A percentile compares a stretch with the other conserved stretches of the same genome.
phyloP scores from a whole-genome alignment of 2,797 vertebrate species.

The Coregonus ussuriensis region DNA sequence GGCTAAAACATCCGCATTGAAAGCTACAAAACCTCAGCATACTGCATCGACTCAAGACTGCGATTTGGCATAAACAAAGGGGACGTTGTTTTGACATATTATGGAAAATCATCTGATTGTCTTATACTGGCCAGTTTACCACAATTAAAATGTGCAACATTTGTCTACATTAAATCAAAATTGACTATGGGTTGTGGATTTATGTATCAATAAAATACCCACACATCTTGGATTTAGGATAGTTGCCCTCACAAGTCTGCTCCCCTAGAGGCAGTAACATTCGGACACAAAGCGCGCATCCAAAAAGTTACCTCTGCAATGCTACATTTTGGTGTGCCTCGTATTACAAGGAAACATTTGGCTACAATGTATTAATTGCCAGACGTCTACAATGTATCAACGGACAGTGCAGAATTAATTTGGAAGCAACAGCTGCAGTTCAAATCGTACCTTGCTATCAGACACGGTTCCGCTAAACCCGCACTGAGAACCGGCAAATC shows the following conservation, averaged over 20 bases:
- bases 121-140: neutral
- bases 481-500: constrained; percentile 64
- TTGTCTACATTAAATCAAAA: neutral
- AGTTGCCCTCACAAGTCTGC: neutral
- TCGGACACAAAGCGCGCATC: neutral
- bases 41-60: neutral
- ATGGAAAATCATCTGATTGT: neutral
- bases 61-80: neutral
- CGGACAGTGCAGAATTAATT: constrained; percentile 6
- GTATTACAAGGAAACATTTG: neutral
- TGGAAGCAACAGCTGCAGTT: constrained; percentile 31
- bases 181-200: neutral
- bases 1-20: neutral
- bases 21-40: neutral
- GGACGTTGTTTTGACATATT: neutral
- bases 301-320: neutral
- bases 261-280: neutral
- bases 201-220: neutral
- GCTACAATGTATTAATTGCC: neutral
- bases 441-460: constrained; percentile 63
- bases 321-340: neutral
- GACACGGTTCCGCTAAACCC: constrained; percentile 71
- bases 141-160: neutral
- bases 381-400: neutral
- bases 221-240: neutral